Base-by-base conservation (phyloP, 2,888 invertebrate genomes). In the Trissolcus japonicus region DNA sequence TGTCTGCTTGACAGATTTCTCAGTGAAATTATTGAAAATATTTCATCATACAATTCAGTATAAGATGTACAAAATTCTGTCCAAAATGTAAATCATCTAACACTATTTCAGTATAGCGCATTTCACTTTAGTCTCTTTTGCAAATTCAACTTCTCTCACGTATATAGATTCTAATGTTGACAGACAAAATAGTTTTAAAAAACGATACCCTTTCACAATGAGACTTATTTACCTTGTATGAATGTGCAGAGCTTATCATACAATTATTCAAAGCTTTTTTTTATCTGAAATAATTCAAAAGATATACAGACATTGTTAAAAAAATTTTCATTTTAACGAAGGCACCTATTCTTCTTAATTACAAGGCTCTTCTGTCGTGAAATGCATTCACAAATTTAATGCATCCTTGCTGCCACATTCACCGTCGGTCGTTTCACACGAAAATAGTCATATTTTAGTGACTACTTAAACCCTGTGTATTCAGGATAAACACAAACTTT, bases 351-450 rank as follows among this genome's bases (percentile, higher is more conserved):
- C 65, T 65, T 66, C 65, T 73, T 60, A 60, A 73, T 73, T 73
- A 50, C 50, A 50, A 13, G 43, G 48, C 54, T 60, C 17, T 35
- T 59, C n/a, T 54, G 35, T 41, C 17, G 11, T 46, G 29, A 55
- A 73, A 66, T n/a, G 55, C 55, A 73, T 66, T 73, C 72, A 41
- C 14, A 29, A n/a, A 73, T 17, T 57, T 73, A 67, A 62, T 61
- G 53, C 51, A 61, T 74, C 51, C 66, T 55, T 35, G 50, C 11
- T 48, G 25, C 50, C 16, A 25, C 56, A 55, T 62, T 56, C 50
- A 56, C 2, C 21, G 55, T 55, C 2, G 73, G 57, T 74, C 61
- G 61, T 67, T 74, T 74, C 56, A n/a, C 35, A 17, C 35, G 43
- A 61, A 67, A 73, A 73, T 61, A 46, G 65, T 19, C 55, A 62